Percentiles rank a stretch among this genome's conserved stretches.
These are phyloP conservation scores for Apodemia zela DNA, from an alignment of 2,888 invertebrate genomes.

Conservation along the genomic window DNA sequence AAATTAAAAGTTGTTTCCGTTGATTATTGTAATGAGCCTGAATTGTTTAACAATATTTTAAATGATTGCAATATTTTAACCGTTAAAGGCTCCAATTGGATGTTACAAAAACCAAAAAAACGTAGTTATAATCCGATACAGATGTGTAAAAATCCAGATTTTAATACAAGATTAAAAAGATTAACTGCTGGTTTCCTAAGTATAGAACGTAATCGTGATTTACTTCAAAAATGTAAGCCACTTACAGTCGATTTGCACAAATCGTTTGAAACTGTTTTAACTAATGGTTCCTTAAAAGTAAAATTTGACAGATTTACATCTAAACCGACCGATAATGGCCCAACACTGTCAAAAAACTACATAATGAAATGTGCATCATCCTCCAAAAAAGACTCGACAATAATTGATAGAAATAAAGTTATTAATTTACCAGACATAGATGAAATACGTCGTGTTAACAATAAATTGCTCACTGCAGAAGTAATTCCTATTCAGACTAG, in stretches of 20 bases:
- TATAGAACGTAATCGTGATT: constrained; percentile 48
- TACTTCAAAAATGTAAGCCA: constrained; percentile 56
- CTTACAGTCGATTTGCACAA: constrained; percentile 63
- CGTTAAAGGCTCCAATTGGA: constrained; percentile 48
- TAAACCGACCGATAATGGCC: constrained; percentile 10
- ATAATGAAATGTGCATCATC: neutral
- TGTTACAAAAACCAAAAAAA: constrained; percentile 57
- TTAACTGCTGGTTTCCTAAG: constrained; percentile 56
- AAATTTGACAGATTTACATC: constrained; percentile 31
- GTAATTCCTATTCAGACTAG: constrained; percentile 50
- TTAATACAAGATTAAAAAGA: constrained; percentile 62
- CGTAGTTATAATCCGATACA: constrained; percentile 58
- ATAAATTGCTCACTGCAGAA: constrained; percentile 57
- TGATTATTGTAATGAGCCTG: constrained; percentile 3
- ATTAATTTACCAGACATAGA: constrained; percentile 56
- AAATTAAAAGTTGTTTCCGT: constrained; percentile 16
- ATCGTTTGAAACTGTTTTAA: constrained; percentile 56
- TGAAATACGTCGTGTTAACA: constrained; percentile 54
- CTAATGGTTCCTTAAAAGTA: constrained; percentile 52
- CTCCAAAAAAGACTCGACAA: neutral
- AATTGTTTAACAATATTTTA: neutral
- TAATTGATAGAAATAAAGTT: constrained; percentile 47
- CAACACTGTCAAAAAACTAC: neutral
- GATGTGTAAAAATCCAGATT: constrained; percentile 70
- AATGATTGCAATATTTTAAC: constrained; percentile 29